A percentile compares a stretch with the other conserved stretches of the same genome.
Conservation (phyloP, 2,113 vertebrate genomes). For the Notarius quadriscutis region DNA sequence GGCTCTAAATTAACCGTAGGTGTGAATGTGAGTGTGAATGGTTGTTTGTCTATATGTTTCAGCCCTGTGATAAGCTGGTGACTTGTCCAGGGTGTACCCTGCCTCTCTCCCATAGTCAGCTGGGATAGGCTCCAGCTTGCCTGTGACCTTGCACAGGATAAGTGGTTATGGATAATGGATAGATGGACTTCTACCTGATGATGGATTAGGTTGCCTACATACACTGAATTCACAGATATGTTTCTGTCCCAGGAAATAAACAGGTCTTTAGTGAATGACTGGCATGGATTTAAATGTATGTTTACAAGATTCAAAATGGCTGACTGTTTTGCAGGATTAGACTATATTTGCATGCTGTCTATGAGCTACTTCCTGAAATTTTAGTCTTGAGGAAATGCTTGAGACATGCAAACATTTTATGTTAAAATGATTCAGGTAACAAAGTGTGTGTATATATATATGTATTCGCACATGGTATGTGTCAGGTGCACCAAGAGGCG, state of each 20-base stretch:
- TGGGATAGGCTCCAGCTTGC: too few species aligned
- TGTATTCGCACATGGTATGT: not conserved
- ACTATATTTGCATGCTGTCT: not conserved
- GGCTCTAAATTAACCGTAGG: too few species aligned
- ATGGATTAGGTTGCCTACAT: conserved; percentile 5
- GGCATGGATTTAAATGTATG: conserved; percentile 28
- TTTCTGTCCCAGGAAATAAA: conserved; percentile 39
- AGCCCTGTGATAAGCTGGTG: too few species aligned
- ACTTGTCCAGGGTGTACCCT: too few species aligned
- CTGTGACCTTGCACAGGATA: too few species aligned
- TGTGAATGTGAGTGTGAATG: too few species aligned
- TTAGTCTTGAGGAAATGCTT: not conserved
- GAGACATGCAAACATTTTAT: not conserved
- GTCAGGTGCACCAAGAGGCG: too few species aligned
- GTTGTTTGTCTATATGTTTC: too few species aligned
- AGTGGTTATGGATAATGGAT: too few species aligned
- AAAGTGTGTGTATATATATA: not conserved
- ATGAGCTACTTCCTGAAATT: not conserved
- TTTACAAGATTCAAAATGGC: conserved; percentile 10
- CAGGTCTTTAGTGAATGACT: conserved; percentile 31
- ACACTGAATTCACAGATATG: conserved; percentile 17
- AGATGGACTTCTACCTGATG: conserved; percentile 22
- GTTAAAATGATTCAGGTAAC: not conserved
- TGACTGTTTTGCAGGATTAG: conserved; percentile 24
- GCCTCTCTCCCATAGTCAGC: too few species aligned